A percentile compares a stretch with the other conserved stretches of the same genome.
These are phyloP conservation scores for Caranx ignobilis DNA, from an alignment of 2,113 vertebrate species.

Conservation along the genomic window DNA sequence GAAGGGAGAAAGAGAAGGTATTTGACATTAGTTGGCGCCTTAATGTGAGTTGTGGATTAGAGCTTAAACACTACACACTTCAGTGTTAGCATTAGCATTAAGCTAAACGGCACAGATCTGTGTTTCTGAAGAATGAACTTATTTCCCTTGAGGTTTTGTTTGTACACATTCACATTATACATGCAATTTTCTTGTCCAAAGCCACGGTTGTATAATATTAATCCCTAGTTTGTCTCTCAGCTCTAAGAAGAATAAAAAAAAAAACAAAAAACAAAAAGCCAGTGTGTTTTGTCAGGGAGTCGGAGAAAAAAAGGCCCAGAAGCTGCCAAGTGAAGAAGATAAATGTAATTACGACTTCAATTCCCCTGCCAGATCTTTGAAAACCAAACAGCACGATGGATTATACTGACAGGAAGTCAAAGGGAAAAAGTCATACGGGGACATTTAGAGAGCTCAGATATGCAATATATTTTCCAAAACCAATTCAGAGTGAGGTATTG, in stretches of 20 bases:
- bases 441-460: not conserved
- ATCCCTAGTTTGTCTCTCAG: conserved; percentile 37
- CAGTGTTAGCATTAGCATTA: not conserved
- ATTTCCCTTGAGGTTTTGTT: conserved; percentile 49
- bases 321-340: conserved; percentile 49
- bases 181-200: conserved; percentile 22
- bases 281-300: conserved; percentile 39
- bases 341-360: conserved; percentile 53
- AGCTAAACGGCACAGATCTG: conserved; percentile 6
- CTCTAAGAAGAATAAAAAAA: too few species aligned
- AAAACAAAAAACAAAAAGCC: not conserved
- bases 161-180: conserved; percentile 23
- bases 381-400: conserved; percentile 12
- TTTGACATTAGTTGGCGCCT: not conserved
- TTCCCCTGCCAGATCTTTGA: conserved; percentile 38
- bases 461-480: not conserved
- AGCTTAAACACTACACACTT: not conserved
- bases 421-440: conserved; percentile 4
- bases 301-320: conserved; percentile 36
- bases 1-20: not conserved
- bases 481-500: not conserved
- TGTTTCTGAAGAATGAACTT: conserved; percentile 13
- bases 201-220: conserved; percentile 34
- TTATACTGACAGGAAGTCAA: not conserved
- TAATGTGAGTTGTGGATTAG: not conserved